Evolutionary conservation across 2,888 invertebrate species (phyloP), one percentile per base, ranked within the genome.

Genomic region (Buathra laborator): DNA sequence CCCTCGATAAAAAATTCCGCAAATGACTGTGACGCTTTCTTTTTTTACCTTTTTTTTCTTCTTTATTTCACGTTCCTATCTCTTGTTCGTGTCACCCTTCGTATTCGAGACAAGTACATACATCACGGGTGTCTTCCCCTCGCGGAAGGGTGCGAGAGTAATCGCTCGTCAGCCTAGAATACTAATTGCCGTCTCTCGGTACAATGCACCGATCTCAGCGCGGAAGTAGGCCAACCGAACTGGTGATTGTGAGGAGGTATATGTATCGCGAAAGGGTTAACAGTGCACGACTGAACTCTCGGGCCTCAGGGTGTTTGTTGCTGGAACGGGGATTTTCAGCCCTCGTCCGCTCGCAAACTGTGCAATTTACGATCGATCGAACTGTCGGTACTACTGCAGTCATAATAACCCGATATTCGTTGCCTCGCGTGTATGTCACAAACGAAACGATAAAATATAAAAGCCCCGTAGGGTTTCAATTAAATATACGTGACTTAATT

Each of bases 261-360:
- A 77, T 68, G 68, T 6, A 77, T 68, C 51, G 80, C 77, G 53
- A 68, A 68, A 84, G 84, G 81, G 84, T 84, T 84, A 81, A 81
- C 84, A 51, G 72, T 72, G 70, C 71, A 75, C 71, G 37, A 16
- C 44, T n/a, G 24, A 16, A 51, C 53, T 51, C 78, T 37, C 37
- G 37, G 76, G 76, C 76, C 76, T 84, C 76, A 72, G 82, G 82
- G 71, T 77, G 84, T 81, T 81, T 74, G 77, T 76, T 67, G 62
- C 66, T 66, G 79, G 70, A 53, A 80, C 64, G 62, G 68, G 70
- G 64, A 70, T 62, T 29, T 79, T 62, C 70, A 74, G 37, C 24
- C 64, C 53, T 29, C 75, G 10, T 56, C 29, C 44, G 56, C 80
- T 71, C 64, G 70, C 19, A 19, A 24, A 24, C 56, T 24, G 19